Conservation (phyloP, 1,140 invertebrate genomes). For the Zeugodacus cucurbitae region DNA sequence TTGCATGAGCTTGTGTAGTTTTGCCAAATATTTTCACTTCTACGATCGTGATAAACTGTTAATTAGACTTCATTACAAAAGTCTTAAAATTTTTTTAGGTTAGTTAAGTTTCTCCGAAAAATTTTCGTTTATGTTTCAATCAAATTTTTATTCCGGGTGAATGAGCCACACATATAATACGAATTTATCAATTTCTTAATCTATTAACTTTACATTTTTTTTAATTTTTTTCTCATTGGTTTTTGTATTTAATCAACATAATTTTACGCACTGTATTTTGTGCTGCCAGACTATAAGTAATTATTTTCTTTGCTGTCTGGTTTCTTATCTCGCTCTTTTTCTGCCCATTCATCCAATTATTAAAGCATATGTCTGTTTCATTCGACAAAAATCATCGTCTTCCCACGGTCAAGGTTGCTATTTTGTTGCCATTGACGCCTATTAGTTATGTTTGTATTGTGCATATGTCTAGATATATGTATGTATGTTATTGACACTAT, state of each 20-base stretch:
- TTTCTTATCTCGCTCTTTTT: not conserved
- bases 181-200: too few species aligned
- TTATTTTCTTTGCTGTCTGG: not conserved
- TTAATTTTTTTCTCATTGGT: not conserved
- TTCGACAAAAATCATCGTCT: not conserved
- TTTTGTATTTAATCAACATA: not conserved
- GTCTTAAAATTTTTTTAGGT: too few species aligned
- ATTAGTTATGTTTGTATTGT: conserved; percentile 5
- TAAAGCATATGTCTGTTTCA: not conserved
- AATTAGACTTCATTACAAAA: too few species aligned
- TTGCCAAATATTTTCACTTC: not conserved
- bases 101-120: too few species aligned
- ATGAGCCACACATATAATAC: too few species aligned
- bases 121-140: too few species aligned
- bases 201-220: not conserved
- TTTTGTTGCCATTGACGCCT: conserved; percentile 11
- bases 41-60: too few species aligned
- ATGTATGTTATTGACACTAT: not conserved
- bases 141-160: too few species aligned
- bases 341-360: not conserved
- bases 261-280: not conserved
- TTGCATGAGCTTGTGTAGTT: not conserved
- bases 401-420: conserved; percentile 8
- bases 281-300: too few species aligned
- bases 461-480: not conserved